Base-by-base conservation (phyloP, 2,888 invertebrate species). In the Herminia tarsipennalis region DNA sequence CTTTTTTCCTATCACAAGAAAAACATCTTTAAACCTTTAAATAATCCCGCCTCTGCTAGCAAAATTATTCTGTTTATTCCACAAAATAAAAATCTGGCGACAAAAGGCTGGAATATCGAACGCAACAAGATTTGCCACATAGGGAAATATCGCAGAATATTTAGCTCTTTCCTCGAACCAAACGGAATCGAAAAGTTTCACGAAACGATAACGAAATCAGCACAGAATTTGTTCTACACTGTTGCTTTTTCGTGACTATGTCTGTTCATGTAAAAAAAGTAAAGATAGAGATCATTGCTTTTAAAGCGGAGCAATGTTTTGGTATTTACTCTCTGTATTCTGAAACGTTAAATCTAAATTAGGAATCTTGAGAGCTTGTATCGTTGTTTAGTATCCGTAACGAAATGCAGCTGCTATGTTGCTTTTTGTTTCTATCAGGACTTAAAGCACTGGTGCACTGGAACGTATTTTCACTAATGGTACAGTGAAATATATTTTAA, bases 161-260 rank as follows among this genome's bases (percentile, higher is more conserved):
- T 58, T 46, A 34, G 44, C 40, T 56, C 13, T 46, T 50, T 49
- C 35, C 18, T 37, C 42, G 9, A 38, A 45, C 34, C 32, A 39
- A 51, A 48, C 29, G 39, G 33, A 44, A 51, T 59, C 36, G 50
- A 28, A 49, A 52, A 63, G 40, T 63, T 51, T 49, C 25, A 41
- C 24, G 36, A 39, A 34, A 53, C 48, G 59, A 59, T 53, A 59
- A 59, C 59, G 40, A 35, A 59, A 56, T 63, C 43, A 36, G 36
- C 6, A 29, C 22, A 30, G 48, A 55, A 50, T 59, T 59, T 53
- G 36, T 53, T 12, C 30, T 14, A 30, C 43, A 41, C 59, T 45
- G 13, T 29, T 33, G 42, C 44, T 33, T 21, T 29, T 30, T 27
- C 35, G 24, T 17, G 61, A 45, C 44, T 62, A 38, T 38, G 51